These are phyloP conservation scores for Aphis gossypii DNA, from an alignment of 1,140 invertebrate species.

Conservation along the genomic window DNA sequence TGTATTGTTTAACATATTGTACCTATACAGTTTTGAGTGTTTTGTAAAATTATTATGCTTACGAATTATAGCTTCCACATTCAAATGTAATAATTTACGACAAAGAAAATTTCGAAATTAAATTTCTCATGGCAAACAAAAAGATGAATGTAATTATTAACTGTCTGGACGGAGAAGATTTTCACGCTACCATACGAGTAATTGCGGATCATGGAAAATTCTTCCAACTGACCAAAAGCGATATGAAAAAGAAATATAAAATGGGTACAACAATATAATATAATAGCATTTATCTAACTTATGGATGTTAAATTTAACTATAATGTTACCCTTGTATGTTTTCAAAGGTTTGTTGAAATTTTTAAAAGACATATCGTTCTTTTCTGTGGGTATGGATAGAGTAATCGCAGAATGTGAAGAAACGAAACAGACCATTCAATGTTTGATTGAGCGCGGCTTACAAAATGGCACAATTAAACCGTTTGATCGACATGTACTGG, in stretches of 20 bases:
- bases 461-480: not conserved
- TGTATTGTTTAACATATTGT: not conserved
- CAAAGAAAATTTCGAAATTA: not conserved
- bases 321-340: not conserved
- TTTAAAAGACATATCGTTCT: not conserved
- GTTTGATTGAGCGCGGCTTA: not conserved
- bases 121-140: not conserved
- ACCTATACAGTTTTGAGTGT: not conserved
- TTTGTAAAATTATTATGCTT: not conserved
- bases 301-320: not conserved
- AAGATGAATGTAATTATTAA: conserved; percentile 33
- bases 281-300: not conserved
- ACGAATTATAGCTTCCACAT: conserved; percentile 5
- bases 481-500: conserved; percentile 6
- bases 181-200: not conserved
- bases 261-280: conserved; percentile 7
- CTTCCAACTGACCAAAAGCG: conserved; percentile 28
- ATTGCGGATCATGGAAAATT: not conserved
- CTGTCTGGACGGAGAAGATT: conserved; percentile 28
- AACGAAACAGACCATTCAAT: not conserved
- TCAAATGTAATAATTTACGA: not conserved
- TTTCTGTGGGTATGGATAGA: not conserved
- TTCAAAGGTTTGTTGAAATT: not conserved
- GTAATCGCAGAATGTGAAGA: not conserved
- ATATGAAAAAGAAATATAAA: conserved; percentile 49